phyloP scores from a whole-genome alignment of 2,797 vertebrate species.

The Huso huso region DNA sequence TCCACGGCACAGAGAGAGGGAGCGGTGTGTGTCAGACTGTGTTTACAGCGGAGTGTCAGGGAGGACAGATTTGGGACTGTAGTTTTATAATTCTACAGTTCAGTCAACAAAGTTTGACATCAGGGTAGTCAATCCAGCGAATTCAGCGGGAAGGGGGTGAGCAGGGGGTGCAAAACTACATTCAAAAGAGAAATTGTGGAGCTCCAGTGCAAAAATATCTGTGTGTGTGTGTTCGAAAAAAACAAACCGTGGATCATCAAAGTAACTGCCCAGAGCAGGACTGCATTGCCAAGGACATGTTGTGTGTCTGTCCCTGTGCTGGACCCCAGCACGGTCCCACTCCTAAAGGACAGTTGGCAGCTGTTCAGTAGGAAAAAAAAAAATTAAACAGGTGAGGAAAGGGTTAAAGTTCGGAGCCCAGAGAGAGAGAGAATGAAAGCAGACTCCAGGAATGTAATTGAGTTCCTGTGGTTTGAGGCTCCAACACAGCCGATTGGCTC shows the following conservation, averaged over 20 bases:
- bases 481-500: conserved; percentile 13
- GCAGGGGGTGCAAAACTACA: neutral
- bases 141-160: neutral
- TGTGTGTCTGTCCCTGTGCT: conserved; percentile 2
- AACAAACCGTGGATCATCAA: conserved; percentile 5
- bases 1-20: no score
- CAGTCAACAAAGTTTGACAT: no score
- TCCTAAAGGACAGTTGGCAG: no score
- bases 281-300: neutral
- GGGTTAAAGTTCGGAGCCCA: conserved; percentile 23
- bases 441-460: conserved; percentile 49
- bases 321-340: neutral
- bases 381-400: conserved; percentile 41
- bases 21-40: no score
- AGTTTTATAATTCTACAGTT: no score
- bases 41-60: no score
- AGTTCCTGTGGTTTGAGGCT: conserved; percentile 54
- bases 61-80: no score
- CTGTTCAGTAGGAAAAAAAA: neutral
- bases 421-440: conserved; percentile 17
- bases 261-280: neutral
- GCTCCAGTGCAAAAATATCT: neutral
- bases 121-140: no score
- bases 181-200: neutral
- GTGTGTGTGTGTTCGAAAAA: conserved; percentile 32